Base-by-base conservation (phyloP, 2,888 invertebrate species). In the Trichopria drosophilae region DNA sequence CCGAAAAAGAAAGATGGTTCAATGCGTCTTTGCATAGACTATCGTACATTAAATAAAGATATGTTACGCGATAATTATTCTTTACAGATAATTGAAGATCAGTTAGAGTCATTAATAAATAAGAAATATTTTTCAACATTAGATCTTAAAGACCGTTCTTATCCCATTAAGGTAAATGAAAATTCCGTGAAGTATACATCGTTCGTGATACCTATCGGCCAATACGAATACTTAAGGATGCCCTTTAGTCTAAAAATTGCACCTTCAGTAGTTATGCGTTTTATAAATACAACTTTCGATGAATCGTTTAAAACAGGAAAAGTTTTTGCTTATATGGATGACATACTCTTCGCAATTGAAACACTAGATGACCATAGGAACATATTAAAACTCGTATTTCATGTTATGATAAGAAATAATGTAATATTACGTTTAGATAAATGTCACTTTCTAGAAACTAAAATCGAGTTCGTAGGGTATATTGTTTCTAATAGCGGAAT, bases 381-480 rank as follows among this genome's bases (percentile, higher is more conserved):
- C 1, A 47, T 53, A 19, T 12, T 54, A 4, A 29, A 1, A 19
- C 22, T 29, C 42, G 53, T 53, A 13, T 26, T 53, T 10, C 10
- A 13, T 3, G 15, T 41, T 1, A 15, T 43, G 6, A 28, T 24
- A 9, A 12, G 24, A 12, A 53, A 46, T 28, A 44, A 44, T n/a
- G 34, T 55, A 9, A 40, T 45, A 24, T 29, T 58, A 23, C 51
- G 40, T 39, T 23, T 46, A 26, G 49, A 53, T 39, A 51, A 62
- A 35, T 65, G 60, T 41, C 24, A 24, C 4, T 62, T 63, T 45
- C 32, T 63, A 12, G 15, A 46, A 10, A 50, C 29, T 6, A 43
- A 55, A 35, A 57, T 63, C 29, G 31, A 15, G 15, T 60, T 58
- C 37, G 41, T 62, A 37, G 59, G 61, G 6, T 61, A 63, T 19